These are phyloP conservation scores for Chiloscyllium punctatum DNA, from an alignment of 2,797 vertebrate genomes.

Conservation along the genomic window DNA sequence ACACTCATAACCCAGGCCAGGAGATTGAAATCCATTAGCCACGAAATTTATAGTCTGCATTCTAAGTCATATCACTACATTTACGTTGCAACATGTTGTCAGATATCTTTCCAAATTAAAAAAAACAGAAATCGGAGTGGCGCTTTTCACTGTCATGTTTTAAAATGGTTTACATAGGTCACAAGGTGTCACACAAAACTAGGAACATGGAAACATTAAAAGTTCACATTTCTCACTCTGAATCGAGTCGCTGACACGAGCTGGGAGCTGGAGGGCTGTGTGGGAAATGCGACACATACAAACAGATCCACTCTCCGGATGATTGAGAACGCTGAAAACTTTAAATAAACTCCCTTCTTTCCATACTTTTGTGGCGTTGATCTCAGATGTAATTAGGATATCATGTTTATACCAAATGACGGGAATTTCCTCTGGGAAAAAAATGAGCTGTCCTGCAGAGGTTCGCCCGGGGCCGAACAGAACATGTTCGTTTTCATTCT, in stretches of 20 bases:
- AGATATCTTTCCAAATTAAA: too few relatives aligned
- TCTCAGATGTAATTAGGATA: neutral
- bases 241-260: neutral
- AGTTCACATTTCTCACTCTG: neutral
- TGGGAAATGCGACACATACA: neutral
- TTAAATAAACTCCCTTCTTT: neutral
- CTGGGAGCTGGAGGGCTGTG: neutral
- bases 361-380: neutral
- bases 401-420: neutral
- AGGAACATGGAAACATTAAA: neutral
- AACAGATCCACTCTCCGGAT: neutral
- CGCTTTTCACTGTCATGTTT: too few relatives aligned
- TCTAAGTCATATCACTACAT: too few relatives aligned
- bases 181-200: too few relatives aligned
- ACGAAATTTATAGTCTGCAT: too few relatives aligned
- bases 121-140: too few relatives aligned
- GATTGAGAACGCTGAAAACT: neutral
- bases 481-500: too few relatives aligned
- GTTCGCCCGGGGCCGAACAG: too few relatives aligned
- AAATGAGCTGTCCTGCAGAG: neutral
- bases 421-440: neutral
- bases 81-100: too few relatives aligned
- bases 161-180: too few relatives aligned
- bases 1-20: too few relatives aligned
- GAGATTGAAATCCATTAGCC: too few relatives aligned